Conservation (phyloP, 2,797 vertebrate genomes). For the Galaxias olidus region DNA sequence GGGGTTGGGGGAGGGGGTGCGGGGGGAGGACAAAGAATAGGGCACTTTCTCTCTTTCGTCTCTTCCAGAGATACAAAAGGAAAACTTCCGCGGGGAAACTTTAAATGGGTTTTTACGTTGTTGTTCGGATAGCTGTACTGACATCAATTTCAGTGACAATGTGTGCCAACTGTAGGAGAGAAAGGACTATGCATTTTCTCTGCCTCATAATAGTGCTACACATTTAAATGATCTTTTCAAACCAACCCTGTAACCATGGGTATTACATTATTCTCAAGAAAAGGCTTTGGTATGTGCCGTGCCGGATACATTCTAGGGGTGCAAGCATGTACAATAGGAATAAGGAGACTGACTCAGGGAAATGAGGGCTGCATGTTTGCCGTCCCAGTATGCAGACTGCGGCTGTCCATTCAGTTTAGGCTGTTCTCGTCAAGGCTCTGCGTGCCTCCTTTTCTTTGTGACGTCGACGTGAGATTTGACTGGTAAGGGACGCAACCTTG, state of each 20-base stretch:
- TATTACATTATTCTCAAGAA: slow-evolving; percentile 6
- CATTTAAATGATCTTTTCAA: slow-evolving; percentile 7
- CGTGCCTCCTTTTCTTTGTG: slow-evolving; percentile 18
- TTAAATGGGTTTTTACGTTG: slow-evolving; percentile 28
- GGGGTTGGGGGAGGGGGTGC: no score
- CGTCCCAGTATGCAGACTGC: slow-evolving; percentile 33
- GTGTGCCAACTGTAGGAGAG: slow-evolving; percentile 40
- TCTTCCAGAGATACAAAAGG: slow-evolving; percentile 30
- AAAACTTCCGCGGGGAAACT: slow-evolving; percentile 2
- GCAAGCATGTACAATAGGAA: no score
- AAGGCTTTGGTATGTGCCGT: not conserved
- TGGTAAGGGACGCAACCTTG: slow-evolving; percentile 59
- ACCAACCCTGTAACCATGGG: slow-evolving; percentile 10
- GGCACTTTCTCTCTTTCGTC: slow-evolving; percentile 12
- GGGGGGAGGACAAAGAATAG: slow-evolving; percentile 35
- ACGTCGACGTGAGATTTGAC: slow-evolving; percentile 47
- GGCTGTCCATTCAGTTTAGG: slow-evolving; percentile 17
- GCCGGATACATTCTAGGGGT: no score
- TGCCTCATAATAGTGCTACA: slow-evolving; percentile 17
- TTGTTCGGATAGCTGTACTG: slow-evolving; percentile 18
- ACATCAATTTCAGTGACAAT: not conserved
- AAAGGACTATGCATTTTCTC: slow-evolving; percentile 29
- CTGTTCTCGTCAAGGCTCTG: slow-evolving; percentile 1
- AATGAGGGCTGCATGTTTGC: not conserved
- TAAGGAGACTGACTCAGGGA: no score